phyloP scores from a whole-genome alignment of 2,113 vertebrate genomes.

The Chroicocephalus ridibundus region DNA sequence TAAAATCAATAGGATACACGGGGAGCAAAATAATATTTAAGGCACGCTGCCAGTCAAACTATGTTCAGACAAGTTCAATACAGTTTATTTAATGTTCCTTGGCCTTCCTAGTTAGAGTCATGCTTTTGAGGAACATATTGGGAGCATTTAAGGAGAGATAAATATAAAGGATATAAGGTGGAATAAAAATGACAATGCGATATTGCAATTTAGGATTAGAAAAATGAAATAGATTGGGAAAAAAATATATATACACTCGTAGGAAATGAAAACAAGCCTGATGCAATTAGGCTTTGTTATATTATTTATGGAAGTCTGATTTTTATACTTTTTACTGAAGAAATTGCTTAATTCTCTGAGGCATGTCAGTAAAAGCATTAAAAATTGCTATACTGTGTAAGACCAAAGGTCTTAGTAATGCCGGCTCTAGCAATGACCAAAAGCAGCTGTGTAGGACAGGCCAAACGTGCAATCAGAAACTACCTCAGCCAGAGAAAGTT shows the following conservation, averaged over 20 bases:
- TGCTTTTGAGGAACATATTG: neutral
- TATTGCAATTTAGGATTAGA: neutral
- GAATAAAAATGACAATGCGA: neutral
- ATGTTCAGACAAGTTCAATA: neutral
- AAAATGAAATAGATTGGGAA: neutral
- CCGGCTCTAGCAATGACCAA: neutral
- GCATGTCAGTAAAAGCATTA: neutral
- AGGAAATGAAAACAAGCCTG: neutral
- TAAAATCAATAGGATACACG: neutral
- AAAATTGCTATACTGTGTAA: neutral
- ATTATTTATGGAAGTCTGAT: neutral
- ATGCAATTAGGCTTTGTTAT: neutral
- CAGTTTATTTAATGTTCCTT: neutral
- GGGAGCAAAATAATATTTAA: neutral
- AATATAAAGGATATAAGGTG: neutral
- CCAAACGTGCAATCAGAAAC: neutral
- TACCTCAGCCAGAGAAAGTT: neutral
- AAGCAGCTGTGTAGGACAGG: neutral
- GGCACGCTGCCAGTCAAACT: neutral
- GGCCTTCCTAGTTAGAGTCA: neutral
- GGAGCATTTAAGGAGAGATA: neutral
- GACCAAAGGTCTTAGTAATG: neutral
- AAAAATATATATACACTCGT: neutral
- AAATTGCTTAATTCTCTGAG: neutral
- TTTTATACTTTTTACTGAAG: neutral